Base-by-base conservation (phyloP, 2,797 vertebrate species). In the Saguinus oedipus region DNA sequence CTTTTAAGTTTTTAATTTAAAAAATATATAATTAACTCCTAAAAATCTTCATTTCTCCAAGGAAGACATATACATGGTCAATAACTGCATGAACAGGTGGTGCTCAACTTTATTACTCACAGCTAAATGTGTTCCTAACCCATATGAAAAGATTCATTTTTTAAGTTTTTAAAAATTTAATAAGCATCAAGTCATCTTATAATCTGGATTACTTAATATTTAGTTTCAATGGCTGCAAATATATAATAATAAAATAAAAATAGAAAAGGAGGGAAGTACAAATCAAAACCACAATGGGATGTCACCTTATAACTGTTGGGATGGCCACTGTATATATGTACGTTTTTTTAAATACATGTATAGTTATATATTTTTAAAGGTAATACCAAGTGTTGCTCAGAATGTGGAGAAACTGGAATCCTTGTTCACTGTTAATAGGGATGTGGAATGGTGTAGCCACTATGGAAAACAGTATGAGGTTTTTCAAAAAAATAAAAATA, bases 191-290 rank as follows among this genome's bases (percentile, higher is more conserved):
- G 59, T 48, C 4, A 50, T 15, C 84, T 87, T 86, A 79, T 5
- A 26, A 88, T 85, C n/a, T 90, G 55, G 80, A 84, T 64, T 75
- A 84, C 55, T 83, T 68, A 79, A 89, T n/a, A 92, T 83, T 55
- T 87, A 90, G 46, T 30, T 64, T 55, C 15, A 59, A 92, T 72
- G 68, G 13, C 50, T 85, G 22, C 24, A 83, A 90, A 88, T n/a
- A n/a, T n/a, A 17, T n/a, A 64, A 59, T 57, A 59, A 64, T 46
- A 80, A 53, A 39, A 42, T 59, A 26, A 79, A 75, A 75, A 59
- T 1, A 57, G 26, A 59, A 33, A 33, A 59, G 39, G 27, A 42
- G 20, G 61, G 13, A 64, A 64, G 30, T 64, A 64, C 61, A 64
- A 72, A 72, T 39, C 36, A 13, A 64, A 72, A 42, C 70, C 70